Base-by-base conservation (phyloP, 2,113 vertebrate genomes). In the Gorsachius goisagi region DNA sequence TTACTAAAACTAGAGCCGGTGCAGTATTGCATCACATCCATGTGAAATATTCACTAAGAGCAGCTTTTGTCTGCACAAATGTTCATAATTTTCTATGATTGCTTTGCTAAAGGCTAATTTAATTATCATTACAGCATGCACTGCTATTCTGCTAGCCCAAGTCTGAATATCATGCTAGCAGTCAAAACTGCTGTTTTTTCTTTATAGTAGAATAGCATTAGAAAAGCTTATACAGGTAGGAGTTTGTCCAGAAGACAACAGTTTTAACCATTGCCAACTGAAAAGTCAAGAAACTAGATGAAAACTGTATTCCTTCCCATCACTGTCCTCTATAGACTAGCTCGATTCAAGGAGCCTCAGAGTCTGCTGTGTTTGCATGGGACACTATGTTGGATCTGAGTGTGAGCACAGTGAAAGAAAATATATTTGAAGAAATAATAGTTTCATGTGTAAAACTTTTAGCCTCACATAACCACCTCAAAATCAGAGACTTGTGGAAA, bases 341-440 rank as follows among this genome's bases (percentile, higher is more conserved):
- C 3, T 60, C 0, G 0, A 2, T 88, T 69, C 23, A 44, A 44
- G 27, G 15, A 47, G 9, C 6, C 6, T 78, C 17, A 32, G 24
- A 12, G 5, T 53, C 39, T 78, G 6, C 45, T 52, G 6, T 33
- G 28, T 74, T 66, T 74, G 37, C 18, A 3, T n/a, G 9, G 21
- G 24, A 28, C 6, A 9, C 18, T 27, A 0, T 37, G 6, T 20
- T 63, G 18, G 12, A 56, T 33, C 12, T 45, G 9, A 6, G 3
- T 39, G 30, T 39, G 35, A 88, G 20, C 14, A 52, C 17, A 45
- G 11, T 59, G 17, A 64, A 85, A 64, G 10, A 32, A 68, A 85
- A 56, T 39, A 50, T 9, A 68, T 79, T 56, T 50, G 23, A 80
- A 69, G 24, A 68, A 67, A 60, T 60, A 41, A 15, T 76, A 39